These are phyloP conservation scores for Hirtodrosophila trivittata DNA, from an alignment of 2,888 invertebrate species.

Conservation along the genomic window DNA sequence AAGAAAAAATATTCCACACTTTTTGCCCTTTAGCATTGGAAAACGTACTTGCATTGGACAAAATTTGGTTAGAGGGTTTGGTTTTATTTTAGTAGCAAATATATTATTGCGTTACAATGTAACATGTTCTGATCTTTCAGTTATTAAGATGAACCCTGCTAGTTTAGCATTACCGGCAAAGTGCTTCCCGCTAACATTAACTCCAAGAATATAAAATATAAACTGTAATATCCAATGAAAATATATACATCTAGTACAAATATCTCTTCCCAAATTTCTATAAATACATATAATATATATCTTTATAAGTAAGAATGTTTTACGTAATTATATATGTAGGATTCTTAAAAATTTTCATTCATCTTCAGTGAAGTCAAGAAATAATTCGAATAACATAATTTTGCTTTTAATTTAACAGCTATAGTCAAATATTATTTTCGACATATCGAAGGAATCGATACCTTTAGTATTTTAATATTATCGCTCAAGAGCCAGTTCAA, in stretches of 20 bases:
- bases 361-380: too few species aligned
- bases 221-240: too few species aligned
- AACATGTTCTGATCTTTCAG: constrained; percentile 85
- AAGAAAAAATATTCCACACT: constrained; percentile 87
- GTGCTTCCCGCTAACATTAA: constrained; percentile 87
- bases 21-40: constrained; percentile 93
- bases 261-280: too few species aligned
- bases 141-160: constrained; percentile 87
- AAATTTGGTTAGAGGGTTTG: constrained; percentile 90
- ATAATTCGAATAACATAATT: too few species aligned
- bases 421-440: too few species aligned
- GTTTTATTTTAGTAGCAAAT: constrained; percentile 89
- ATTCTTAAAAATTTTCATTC: too few species aligned
- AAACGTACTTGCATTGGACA: constrained; percentile 94
- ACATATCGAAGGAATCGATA: constrained; percentile 16
- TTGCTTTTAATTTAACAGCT: too few species aligned
- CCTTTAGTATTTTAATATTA: not conserved
- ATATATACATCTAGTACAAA: too few species aligned
- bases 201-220: constrained; percentile 73
- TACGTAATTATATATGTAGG: too few species aligned
- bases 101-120: constrained; percentile 89
- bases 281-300: too few species aligned
- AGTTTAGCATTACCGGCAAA: constrained; percentile 91
- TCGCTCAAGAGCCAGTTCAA: too few species aligned
- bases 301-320: too few species aligned